Percentiles rank a stretch among this genome's conserved stretches.
phyloP scores from a whole-genome alignment of 1,140 invertebrate genomes.

The Drosophila rufa region DNA sequence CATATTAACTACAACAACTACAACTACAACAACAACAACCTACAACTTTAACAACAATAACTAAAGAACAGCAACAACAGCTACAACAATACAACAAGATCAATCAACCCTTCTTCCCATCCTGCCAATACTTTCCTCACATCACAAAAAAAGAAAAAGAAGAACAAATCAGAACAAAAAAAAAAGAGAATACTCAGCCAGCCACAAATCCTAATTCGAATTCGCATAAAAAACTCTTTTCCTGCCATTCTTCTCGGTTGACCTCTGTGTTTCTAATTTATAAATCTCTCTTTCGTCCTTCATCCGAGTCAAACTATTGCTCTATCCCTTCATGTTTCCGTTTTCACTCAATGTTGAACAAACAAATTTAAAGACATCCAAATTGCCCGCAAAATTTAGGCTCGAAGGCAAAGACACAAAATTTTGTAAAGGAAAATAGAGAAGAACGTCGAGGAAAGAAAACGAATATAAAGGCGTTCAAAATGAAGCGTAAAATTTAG shows the following conservation, averaged over 20 bases:
- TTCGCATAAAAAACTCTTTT: constrained; percentile 40
- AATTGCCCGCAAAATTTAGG: constrained; percentile 40
- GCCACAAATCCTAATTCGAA: constrained; percentile 47
- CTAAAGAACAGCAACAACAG: constrained; percentile 49
- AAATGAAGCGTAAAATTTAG: constrained; percentile 74
- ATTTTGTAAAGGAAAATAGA: constrained; percentile 53
- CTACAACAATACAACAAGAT: constrained; percentile 68
- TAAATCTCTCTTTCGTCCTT: constrained; percentile 30
- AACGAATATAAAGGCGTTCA: constrained; percentile 60
- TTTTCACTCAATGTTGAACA: constrained; percentile 31
- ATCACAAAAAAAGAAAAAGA: constrained; percentile 58
- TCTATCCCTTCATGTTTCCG: constrained; percentile 43
- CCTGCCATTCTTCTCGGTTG: constrained; percentile 33
- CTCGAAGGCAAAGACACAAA: constrained; percentile 45
- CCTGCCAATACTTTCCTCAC: constrained; percentile 44
- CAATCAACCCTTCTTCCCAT: constrained; percentile 63
- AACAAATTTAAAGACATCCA: constrained; percentile 22
- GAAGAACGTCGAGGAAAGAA: constrained; percentile 74
- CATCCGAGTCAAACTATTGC: constrained; percentile 36
- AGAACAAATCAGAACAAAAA: background rate
- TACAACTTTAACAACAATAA: constrained; percentile 62
- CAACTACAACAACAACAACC: constrained; percentile 61
- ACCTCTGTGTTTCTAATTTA: constrained; percentile 45
- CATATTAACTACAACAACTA: constrained; percentile 66
- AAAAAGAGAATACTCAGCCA: constrained; percentile 54